These are phyloP conservation scores for Cynopterus brachyotis DNA, from an alignment of 2,113 vertebrate species.

Conservation along the genomic window DNA sequence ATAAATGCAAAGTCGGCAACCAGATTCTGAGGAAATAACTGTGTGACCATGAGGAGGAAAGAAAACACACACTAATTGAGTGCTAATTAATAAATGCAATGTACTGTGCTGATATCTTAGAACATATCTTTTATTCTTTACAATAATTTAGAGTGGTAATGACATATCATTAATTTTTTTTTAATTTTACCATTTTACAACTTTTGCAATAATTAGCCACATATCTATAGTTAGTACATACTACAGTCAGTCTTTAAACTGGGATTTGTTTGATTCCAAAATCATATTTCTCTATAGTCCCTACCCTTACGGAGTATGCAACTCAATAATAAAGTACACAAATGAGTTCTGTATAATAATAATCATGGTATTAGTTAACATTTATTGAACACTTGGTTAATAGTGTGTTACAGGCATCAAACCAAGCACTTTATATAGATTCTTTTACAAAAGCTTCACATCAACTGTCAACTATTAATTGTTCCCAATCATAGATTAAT, in stretches of 20 bases:
- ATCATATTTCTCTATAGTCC: neutral
- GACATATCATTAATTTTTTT: neutral
- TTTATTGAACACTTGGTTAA: conserved; percentile 26
- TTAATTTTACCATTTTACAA: neutral
- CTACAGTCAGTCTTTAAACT: neutral
- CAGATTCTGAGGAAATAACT: neutral
- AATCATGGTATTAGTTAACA: neutral
- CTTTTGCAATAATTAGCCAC: neutral
- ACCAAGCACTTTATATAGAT: neutral
- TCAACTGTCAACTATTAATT: neutral
- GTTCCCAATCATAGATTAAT: neutral
- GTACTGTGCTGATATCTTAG: neutral
- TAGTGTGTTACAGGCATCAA: neutral
- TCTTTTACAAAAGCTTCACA: neutral
- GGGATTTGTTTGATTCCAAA: neutral
- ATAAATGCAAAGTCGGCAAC: neutral
- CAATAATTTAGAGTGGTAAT: neutral
- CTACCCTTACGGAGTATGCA: neutral
- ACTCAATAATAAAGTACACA: neutral
- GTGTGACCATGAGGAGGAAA: neutral
- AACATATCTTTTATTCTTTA: neutral
- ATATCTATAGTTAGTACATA: neutral
- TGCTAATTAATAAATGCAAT: neutral
- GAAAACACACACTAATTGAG: neutral
- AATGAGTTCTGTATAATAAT: neutral